A percentile compares a stretch with the other conserved stretches of the same genome.
These are phyloP conservation scores for Megaleporinus macrocephalus DNA, from an alignment of 2,113 vertebrate species.

Conservation along the genomic window DNA sequence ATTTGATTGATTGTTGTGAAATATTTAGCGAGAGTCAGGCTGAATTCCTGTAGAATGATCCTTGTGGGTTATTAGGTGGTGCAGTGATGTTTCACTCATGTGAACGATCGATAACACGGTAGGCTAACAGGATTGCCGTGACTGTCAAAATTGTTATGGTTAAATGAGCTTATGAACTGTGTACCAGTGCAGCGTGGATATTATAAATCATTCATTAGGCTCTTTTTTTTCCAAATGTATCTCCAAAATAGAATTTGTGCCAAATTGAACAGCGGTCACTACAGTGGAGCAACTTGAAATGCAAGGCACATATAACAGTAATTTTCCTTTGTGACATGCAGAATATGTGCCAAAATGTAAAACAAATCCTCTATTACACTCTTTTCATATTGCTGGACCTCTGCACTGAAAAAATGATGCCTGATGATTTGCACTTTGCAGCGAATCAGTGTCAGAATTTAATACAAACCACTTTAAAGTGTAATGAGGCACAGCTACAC, in stretches of 20 bases:
- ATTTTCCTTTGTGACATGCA: no score
- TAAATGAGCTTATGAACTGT: slow-evolving; percentile 61
- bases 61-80: slow-evolving; percentile 23
- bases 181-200: slow-evolving; percentile 51
- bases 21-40: background rate
- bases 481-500: no score
- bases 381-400: no score
- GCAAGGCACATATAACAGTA: no score
- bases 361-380: no score
- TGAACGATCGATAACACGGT: slow-evolving; percentile 60
- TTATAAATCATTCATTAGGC: background rate
- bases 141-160: slow-evolving; percentile 59
- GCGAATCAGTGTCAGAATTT: no score
- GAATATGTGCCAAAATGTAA: no score
- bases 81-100: slow-evolving; percentile 52
- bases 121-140: slow-evolving; percentile 28
- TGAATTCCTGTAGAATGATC: background rate
- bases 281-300: no score
- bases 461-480: no score
- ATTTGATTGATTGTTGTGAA: background rate
- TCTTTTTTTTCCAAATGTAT: background rate
- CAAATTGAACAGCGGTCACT: no score
- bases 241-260: background rate
- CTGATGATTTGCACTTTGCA: no score
- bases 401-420: no score